Evolutionary conservation across 1,140 invertebrate species (phyloP).

Genomic region (Dryas iulia): DNA sequence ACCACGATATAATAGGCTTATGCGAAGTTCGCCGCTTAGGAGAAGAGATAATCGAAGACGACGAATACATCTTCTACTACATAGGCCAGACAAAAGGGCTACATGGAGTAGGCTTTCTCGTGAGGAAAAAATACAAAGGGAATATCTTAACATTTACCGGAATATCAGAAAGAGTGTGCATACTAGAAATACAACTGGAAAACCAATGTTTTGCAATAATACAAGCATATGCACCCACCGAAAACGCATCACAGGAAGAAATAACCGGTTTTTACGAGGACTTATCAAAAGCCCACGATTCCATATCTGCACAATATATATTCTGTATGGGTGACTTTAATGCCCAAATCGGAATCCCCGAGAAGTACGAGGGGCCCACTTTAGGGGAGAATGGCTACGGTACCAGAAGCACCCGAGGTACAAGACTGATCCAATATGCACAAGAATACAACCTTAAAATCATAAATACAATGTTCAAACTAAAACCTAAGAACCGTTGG

Average conservation of each 20-base stretch:
- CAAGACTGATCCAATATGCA: no score
- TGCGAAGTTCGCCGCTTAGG: conserved; percentile 39
- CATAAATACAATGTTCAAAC: conserved; percentile 52
- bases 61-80: conserved; percentile 43
- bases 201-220: conserved; percentile 38
- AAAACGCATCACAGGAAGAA: conserved; percentile 36
- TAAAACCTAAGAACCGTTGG: conserved; percentile 42
- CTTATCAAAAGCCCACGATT: conserved; percentile 34
- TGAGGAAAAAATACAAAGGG: no score
- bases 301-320: conserved; percentile 21
- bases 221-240: conserved; percentile 40
- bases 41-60: conserved; percentile 39
- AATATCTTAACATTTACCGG: conserved; percentile 39
- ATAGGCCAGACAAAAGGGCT: conserved; percentile 42
- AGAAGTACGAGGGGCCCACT: conserved; percentile 21
- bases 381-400: conserved; percentile 36
- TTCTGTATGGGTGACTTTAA: conserved; percentile 42
- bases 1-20: conserved; percentile 44
- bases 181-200: no score
- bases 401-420: no score
- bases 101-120: no score
- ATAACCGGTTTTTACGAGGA: conserved; percentile 41
- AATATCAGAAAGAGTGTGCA: conserved; percentile 43
- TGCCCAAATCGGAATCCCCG: conserved; percentile 36
- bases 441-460: no score